Evolutionary conservation across 1,140 invertebrate genomes (phyloP).

Genomic region (Lucilia cuprina): DNA sequence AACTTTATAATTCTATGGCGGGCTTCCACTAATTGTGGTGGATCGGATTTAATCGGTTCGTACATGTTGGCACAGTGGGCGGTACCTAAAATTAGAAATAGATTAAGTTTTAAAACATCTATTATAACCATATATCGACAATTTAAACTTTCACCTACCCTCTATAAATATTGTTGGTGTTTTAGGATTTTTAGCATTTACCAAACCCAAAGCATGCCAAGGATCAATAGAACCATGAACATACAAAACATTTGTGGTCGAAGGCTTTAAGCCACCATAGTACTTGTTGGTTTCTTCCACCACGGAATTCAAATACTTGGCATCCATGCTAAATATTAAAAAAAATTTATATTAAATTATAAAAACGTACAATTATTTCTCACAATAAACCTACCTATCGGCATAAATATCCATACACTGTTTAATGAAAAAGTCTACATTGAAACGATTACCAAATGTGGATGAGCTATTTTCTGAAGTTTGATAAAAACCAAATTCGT

Average conservation of each 20-base stretch:
- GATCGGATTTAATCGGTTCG: conserved; percentile 70
- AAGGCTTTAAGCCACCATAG: conserved; percentile 79
- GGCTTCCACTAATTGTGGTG: conserved; percentile 69
- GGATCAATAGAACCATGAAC: conserved; percentile 93
- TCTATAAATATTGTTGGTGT: conserved; percentile 76
- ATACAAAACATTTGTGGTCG: conserved; percentile 79
- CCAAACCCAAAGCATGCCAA: conserved; percentile 87
- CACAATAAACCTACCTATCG: conserved; percentile 45
- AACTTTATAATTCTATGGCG: conserved; percentile 68
- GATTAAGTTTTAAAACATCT: too few species aligned
- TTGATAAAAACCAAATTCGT: conserved; percentile 95
- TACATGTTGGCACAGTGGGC: conserved; percentile 86
- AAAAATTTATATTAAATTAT: conserved; percentile 13
- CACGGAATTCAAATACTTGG: conserved; percentile 62
- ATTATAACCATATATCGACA: neutral
- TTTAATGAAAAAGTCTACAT: conserved; percentile 79
- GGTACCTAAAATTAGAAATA: conserved; percentile 67
- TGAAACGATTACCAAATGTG: conserved; percentile 81
- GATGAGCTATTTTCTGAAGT: conserved; percentile 77
- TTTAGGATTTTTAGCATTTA: conserved; percentile 62
- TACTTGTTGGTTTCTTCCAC: conserved; percentile 77
- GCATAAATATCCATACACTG: conserved; percentile 88
- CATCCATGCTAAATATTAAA: conserved; percentile 45
- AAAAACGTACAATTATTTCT: neutral
- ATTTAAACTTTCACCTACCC: conserved; percentile 63